Evolutionary conservation across 2,113 vertebrate genomes (phyloP), one percentile per base, ranked within the genome.

Genomic region (Eretmochelys imbricata): DNA sequence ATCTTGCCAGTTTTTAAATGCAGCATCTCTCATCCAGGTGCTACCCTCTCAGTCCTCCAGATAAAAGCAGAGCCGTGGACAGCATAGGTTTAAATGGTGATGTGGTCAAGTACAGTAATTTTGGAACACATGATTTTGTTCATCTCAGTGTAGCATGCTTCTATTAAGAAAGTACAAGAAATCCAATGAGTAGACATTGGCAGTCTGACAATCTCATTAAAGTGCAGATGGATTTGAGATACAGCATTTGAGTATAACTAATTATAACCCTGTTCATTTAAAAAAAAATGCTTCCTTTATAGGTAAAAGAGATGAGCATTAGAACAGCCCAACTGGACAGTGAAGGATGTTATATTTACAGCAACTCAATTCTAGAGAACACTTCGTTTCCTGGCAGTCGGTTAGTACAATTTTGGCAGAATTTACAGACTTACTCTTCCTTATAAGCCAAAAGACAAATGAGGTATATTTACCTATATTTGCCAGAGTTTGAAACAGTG

Each of bases 131-230:
- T 49, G 16, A 46, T 51, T 81, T 82, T 29, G 57, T 80, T 93
- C 42, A 31, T 93, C 6, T 51, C 20, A 82, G 42, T 48, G 89
- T 59, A 69, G 51, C 48, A 84, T n/a, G 50, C 1, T 76, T 13
- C 2, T 49, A 24, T 19, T 84, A 82, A 14, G 27, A 76, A 93
- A 95, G 75, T 1, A 1, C n/a, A 57, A 93, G 76, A 85, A 90
- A 92, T 53, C 24, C 20, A 78, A 48, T 78, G 22, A 46, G 22
- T 48, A 79, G 24, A 22, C 1, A 1, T 4, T 85, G 59, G 88
- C 59, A 97, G 83, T 20, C 14, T 84, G 94, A 89, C 48, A 93
- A 46, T 59, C 85, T 90, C 79, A 87, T 89, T 51, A 89, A 95
- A 88, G 89, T 87, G 65, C 81, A 85, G 89, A 84, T 12, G 82